These are phyloP conservation scores for Argyrosomus regius DNA, from an alignment of 2,797 vertebrate genomes.

Conservation along the genomic window DNA sequence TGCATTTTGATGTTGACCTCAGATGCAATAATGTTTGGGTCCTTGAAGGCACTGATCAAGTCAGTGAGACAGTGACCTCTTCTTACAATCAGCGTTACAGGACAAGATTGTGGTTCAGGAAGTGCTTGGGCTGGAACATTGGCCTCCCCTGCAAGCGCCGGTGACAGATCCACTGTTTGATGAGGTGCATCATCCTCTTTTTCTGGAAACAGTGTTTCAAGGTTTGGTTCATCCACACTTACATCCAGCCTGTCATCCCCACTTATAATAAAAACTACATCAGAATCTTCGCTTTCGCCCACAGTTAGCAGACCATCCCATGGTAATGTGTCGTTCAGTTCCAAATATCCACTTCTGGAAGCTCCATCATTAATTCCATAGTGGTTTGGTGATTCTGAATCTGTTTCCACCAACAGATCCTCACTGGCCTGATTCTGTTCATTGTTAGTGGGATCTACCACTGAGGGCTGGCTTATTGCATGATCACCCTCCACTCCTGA, in stretches of 20 bases:
- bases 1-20: constrained; percentile 2
- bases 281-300: not conserved
- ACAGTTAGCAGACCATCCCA: constrained; percentile 15
- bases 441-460: constrained; percentile 11
- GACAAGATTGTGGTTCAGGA: constrained; percentile 7
- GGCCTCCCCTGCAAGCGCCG: not conserved
- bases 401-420: constrained; percentile 7
- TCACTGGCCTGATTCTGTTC: constrained; percentile 17
- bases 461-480: not conserved
- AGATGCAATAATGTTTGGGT: constrained; percentile 2
- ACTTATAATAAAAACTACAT: not conserved
- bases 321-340: constrained; percentile 8
- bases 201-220: not conserved
- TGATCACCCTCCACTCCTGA: not conserved
- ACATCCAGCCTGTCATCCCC: not conserved
- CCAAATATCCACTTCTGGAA: not conserved
- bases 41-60: constrained; percentile 7
- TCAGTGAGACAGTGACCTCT: constrained; percentile 8
- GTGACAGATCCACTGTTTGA: constrained; percentile 10
- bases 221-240: constrained; percentile 17
- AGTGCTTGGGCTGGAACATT: constrained; percentile 2
- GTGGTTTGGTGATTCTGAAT: constrained; percentile 17
- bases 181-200: constrained; percentile 5
- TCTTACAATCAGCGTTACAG: constrained; percentile 5
- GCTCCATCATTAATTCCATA: constrained; percentile 10